These are phyloP conservation scores for Sinohyriopsis cumingii DNA, from an alignment of 2,888 invertebrate genomes.

Conservation along the genomic window DNA sequence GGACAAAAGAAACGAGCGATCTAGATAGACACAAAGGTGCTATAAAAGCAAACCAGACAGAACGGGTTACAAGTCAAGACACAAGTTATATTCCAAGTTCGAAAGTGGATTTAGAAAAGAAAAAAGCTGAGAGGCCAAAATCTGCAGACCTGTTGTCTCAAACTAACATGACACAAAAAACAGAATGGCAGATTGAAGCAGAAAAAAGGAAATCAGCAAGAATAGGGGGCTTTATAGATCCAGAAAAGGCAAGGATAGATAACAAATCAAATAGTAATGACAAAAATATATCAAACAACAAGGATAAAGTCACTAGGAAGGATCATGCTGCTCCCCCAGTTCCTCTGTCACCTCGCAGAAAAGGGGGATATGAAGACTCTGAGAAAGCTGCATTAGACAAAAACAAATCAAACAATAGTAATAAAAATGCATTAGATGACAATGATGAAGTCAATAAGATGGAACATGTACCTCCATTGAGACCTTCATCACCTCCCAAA, in stretches of 20 bases:
- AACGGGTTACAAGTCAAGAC: constrained; percentile 16
- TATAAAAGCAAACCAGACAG: background rate
- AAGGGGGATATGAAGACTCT: background rate
- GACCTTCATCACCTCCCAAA: constrained; percentile 19
- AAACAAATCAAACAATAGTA: background rate
- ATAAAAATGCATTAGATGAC: constrained; percentile 1
- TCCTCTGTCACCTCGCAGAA: background rate
- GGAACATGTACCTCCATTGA: background rate
- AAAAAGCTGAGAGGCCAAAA: constrained; percentile 37
- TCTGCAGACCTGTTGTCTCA: constrained; percentile 36
- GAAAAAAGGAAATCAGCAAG: constrained; percentile 53
- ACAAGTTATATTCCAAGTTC: constrained; percentile 41
- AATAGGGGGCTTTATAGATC: constrained; percentile 55
- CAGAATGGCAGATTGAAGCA: constrained; percentile 64
- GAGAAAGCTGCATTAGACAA: background rate
- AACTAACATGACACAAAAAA: constrained; percentile 24
- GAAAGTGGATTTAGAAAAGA: constrained; percentile 41
- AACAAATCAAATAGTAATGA: background rate
- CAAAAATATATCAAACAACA: constrained; percentile 1
- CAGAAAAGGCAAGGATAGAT: constrained; percentile 37
- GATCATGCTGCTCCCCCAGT: too few species aligned
- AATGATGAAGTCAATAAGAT: background rate
- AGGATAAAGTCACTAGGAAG: background rate
- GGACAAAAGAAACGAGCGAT: too few species aligned
- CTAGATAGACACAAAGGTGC: too few species aligned